Base-by-base conservation (phyloP, 2,797 vertebrate species). In the Aeoliscus strigatus region DNA sequence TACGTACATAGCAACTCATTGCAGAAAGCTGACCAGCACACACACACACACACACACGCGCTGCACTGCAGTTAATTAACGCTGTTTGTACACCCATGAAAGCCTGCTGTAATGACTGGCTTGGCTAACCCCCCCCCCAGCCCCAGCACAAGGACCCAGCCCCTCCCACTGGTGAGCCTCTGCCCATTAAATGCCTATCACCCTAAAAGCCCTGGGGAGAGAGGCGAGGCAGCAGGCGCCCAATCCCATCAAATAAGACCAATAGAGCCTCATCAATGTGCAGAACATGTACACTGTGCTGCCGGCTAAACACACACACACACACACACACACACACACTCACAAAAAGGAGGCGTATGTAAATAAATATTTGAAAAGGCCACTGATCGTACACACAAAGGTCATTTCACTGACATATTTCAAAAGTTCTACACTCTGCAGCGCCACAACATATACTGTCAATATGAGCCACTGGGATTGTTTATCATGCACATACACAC, bases 311-410 rank as follows among this genome's bases (percentile, higher is more conserved):
- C 44, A 40, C 43, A 55, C 41, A 53, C 32, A 31, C n/a, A 39
- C 15, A 17, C 6, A 30, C 6, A 65, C 27, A 46, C 30, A 41
- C 39, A 43, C 43, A 44, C 18, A 30, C 3, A 36, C 15, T 16
- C 6, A 30, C 6, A 65, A 28, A n/a, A 10, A 18, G 38, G 16
- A 60, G 28, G 31, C 33, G 8, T 55, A 67, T 57, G 51, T 54
- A 72, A 75, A 75, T 71, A 65, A 71, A 66, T 51, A 30, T 21
- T 21, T 56, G 57, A 71, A 81, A 80, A 81, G 69, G 72, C 57
- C 73, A 82, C n/a, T n/a, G 26, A 56, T 51, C 60, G 66, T 51
- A 55, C 54, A 46, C 50, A 62, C 11, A 66, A 81, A 81, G 75
- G 74, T 78, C 66, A 72, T 39, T 46, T 45, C 57, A 25, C 53